Percentiles rank a stretch among this genome's conserved stretches.
Conservation (phyloP, 53 echinoderm and acorn worm species). For the Temnopleurus reevesii region DNA sequence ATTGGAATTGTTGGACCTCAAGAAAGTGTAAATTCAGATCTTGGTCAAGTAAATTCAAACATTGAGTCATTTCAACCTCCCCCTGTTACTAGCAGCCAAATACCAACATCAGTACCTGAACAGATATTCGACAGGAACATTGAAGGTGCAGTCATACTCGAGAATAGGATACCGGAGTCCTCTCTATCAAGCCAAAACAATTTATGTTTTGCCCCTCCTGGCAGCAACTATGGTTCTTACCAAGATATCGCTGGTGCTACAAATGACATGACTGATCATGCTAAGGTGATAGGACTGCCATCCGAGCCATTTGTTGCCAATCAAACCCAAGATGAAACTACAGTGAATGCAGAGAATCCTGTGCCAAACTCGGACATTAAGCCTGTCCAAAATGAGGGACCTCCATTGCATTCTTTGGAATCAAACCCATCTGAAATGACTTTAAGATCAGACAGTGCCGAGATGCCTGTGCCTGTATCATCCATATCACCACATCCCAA, state of each 20-base stretch:
- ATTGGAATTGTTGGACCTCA: neutral
- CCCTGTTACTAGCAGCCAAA: neutral
- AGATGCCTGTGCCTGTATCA: neutral
- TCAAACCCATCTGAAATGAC: neutral
- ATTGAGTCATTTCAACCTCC: conserved; percentile 5
- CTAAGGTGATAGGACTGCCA: neutral
- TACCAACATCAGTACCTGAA: neutral
- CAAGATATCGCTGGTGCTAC: neutral
- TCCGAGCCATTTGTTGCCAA: neutral
- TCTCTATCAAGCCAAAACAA: neutral
- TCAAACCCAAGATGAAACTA: neutral
- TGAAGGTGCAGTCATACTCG: neutral
- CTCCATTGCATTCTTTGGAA: neutral
- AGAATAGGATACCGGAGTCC: neutral
- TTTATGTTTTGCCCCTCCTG: neutral
- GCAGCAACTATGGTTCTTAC: neutral
- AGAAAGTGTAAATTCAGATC: neutral
- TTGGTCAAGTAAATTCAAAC: neutral
- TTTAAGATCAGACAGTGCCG: neutral
- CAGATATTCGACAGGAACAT: neutral
- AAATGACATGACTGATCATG: neutral
- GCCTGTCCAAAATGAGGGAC: neutral
- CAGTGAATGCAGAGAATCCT: neutral
- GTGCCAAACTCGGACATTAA: neutral
- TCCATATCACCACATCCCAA: neutral